Base-by-base conservation (phyloP, 2,797 vertebrate species). In the Neopelma chrysocephalum region DNA sequence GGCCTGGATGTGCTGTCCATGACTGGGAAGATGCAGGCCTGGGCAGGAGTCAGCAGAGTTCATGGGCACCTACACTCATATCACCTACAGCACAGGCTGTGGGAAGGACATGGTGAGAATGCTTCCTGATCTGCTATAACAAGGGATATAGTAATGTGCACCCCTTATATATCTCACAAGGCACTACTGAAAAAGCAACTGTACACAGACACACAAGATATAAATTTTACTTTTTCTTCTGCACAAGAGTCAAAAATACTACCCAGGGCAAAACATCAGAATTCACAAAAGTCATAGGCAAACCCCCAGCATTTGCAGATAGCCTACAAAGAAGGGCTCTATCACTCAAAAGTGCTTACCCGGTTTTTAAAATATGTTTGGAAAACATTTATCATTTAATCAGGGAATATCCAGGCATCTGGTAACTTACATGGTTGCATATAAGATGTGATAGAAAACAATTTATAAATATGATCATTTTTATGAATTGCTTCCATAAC, bases 191-290 rank as follows among this genome's bases (percentile, higher is more conserved):
- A 85, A 58, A 58, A 71, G 20, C 68, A 82, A 68, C 31, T 51
- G 19, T 12, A 50, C 23, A 26, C 26, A 69, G n/a, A 71, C 12
- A 31, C 58, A 27, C 7, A 73, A 76, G 16, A 65, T 6, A 43
- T 0, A 19, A 1, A 2, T 25, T 22, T 15, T 36, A 14, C 14
- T 48, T 48, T n/a, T 48, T 56, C 56, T 51, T 22, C 9, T 61
- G 26, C 1, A 1, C 12, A 40, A 15, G 25, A 50, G 48, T 50
- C 48, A 50, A 50, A 50, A 51, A 51, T 51, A 27, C 9, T 73
- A 32, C 11, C 6, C 32, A 71, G 69, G 11, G 51, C 15, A 47
- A 54, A 26, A 75, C 19, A 57, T 19, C 15, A 82, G 60, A 93
- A 66, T 7, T 77, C 32, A 32, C 50, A 87, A 22, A 87, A 87